Conservation (phyloP, 2,888 invertebrate species). For the Pterobdella sp. region DNA sequence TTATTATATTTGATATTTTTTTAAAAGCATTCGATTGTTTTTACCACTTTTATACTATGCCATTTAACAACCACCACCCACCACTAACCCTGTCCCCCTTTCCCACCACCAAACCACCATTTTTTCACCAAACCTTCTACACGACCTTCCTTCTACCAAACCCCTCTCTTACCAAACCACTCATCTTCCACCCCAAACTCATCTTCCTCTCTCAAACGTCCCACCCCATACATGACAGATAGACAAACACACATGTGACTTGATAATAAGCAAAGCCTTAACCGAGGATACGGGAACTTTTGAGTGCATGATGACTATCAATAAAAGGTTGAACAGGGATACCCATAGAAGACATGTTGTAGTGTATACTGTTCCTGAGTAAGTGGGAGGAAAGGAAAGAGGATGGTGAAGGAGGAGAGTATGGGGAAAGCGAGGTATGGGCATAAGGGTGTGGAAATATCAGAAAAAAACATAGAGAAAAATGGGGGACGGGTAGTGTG, state of each 20-base stretch:
- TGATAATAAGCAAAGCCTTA: not conserved
- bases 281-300: constrained; percentile 9
- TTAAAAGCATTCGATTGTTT: not conserved
- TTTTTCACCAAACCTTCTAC: not conserved
- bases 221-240: not conserved
- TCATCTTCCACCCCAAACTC: not conserved
- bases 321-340: not conserved
- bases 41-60: not conserved
- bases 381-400: no score
- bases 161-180: not conserved
- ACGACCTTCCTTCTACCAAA: not conserved
- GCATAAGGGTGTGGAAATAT: no score
- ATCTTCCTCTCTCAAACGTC: not conserved
- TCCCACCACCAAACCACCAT: not conserved
- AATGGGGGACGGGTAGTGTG: no score
- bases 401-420: no score
- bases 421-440: no score
- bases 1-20: not conserved
- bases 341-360: not conserved
- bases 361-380: constrained; percentile 12
- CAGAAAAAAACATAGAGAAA: no score
- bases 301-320: not conserved
- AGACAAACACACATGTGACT: constrained; percentile 11
- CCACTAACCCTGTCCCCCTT: not conserved
- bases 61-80: not conserved